A percentile compares a stretch with the other conserved stretches of the same genome.
Evolutionary conservation across 2,797 vertebrate species (phyloP).

Genomic region (Chaunax sp.): DNA sequence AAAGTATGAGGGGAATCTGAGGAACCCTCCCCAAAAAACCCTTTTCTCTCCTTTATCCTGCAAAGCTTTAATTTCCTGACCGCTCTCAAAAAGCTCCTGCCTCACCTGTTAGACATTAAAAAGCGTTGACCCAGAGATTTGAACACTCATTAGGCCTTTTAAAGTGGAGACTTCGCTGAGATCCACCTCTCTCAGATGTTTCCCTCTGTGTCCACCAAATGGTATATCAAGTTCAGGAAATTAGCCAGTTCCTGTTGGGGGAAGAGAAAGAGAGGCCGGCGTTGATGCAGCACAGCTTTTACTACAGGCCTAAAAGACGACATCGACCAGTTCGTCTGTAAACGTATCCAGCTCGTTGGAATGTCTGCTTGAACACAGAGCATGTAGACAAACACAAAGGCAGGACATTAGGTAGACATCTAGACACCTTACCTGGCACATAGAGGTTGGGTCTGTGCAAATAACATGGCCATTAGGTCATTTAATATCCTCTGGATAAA

Average conservation of each 20-base stretch:
- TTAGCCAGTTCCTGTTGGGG: conserved; percentile 84
- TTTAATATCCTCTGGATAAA: conserved; percentile 80
- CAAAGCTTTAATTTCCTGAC: conserved; percentile 70
- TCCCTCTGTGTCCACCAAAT: conserved; percentile 73
- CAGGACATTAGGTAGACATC: conserved; percentile 8
- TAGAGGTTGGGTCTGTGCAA: conserved; percentile 60
- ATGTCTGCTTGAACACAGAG: conserved; percentile 12
- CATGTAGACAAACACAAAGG: background rate
- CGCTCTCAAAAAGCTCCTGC: conserved; percentile 30
- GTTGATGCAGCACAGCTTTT: conserved; percentile 52
- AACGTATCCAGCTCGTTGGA: conserved; percentile 13
- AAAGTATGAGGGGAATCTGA: conserved; percentile 41
- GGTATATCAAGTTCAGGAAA: conserved; percentile 85
- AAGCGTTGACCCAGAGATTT: conserved; percentile 67
- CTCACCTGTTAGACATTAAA: conserved; percentile 80
- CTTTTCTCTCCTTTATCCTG: conserved; percentile 30
- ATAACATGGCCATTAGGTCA: conserved; percentile 77
- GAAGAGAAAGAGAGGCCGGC: conserved; percentile 69
- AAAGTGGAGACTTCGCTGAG: conserved; percentile 65
- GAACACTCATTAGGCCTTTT: conserved; percentile 77
- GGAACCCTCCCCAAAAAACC: background rate
- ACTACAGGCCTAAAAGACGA: conserved; percentile 36
- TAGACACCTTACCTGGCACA: conserved; percentile 44
- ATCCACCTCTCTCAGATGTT: conserved; percentile 75
- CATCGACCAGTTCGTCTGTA: conserved; percentile 28